Evolutionary conservation across 2,797 vertebrate species (phyloP), one percentile per base, ranked within the genome.

Genomic region (Delichon dasypus): DNA sequence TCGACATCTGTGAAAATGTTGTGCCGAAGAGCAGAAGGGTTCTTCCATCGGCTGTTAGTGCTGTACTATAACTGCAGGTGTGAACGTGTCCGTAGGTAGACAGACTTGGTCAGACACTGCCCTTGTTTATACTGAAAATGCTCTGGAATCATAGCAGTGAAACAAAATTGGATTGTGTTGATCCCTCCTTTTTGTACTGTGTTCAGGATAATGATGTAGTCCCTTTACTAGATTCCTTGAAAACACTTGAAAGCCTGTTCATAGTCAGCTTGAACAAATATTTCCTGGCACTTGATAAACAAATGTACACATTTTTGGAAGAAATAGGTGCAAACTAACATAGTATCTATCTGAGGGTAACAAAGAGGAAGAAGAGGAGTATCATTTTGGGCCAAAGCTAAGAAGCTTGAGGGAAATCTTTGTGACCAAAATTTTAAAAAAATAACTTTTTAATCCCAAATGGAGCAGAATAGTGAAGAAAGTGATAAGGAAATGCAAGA

Each of bases 21-120:
- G 25, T 54, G 16, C 34, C 34, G 44, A 64, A 79, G 34, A 54
- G 36, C 18, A 47, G 36, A 73, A 55, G 10, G 22, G 23, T 6
- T 8, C 4, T 75, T 60, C 62, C 40, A 29, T 42, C 54, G 71
- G 16, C 34, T 32, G 1, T 40, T 30, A 23, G 16, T 0, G 0
- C 23, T 54, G 19, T 30, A 9, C 44, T 27, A 2, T 16, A 57
- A 34, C 50, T 73, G 51, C 40, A 44, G 19, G 15, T 42, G 16
- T 22, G 40, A 73, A n/a, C 0, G 0, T 48, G 27, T 18, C 70
- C 4, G 0, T 8, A 27, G 44, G 19, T 3, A 36, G 30, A 64
- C 58, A 44, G 53, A 15, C 27, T 55, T 65, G 40, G n/a, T 29
- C 36, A 58, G 68, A 70, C 23, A 38, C 17, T 36, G 36, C 26